Percentiles rank a stretch among this genome's conserved stretches.
These are phyloP conservation scores for Lontra canadensis DNA, from an alignment of 2,113 vertebrate genomes.

Conservation along the genomic window DNA sequence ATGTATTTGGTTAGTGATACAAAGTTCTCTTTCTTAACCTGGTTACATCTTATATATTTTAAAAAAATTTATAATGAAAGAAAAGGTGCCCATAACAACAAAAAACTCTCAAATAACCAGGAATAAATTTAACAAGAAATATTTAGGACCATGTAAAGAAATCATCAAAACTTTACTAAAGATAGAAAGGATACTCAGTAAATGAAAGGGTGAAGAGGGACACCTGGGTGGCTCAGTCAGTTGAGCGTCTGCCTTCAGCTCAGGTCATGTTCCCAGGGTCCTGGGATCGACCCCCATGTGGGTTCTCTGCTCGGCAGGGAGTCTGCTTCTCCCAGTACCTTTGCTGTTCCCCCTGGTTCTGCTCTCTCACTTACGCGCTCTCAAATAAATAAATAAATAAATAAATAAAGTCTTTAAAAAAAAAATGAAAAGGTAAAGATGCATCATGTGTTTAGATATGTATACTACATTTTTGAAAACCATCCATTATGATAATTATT, in stretches of 20 bases:
- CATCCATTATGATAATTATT: not conserved
- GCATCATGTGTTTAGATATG: not conserved
- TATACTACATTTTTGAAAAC: not conserved
- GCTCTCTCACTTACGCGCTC: not conserved
- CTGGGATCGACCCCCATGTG: not conserved
- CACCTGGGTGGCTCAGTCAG: not conserved
- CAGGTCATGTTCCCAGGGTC: not conserved
- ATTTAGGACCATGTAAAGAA: not conserved
- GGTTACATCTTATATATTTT: not conserved
- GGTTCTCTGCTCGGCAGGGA: not conserved
- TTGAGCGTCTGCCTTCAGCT: not conserved
- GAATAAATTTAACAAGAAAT: conserved; percentile 6
- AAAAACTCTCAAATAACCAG: not conserved
- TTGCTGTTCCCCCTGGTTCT: not conserved
- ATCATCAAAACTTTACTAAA: conserved; percentile 18
- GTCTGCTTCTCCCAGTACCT: not conserved
- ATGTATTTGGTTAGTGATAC: not conserved
- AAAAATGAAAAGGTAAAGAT: not conserved
- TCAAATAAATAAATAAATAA: not conserved
- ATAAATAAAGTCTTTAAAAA: not conserved
- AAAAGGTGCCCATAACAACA: not conserved
- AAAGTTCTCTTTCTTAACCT: conserved; percentile 24
- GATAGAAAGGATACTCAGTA: not conserved
- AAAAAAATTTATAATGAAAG: not conserved
- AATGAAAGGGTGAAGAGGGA: not conserved